Evolutionary conservation across 1,140 invertebrate genomes (phyloP), one percentile per base, ranked within the genome.

Genomic region (Sinonovacula constricta): DNA sequence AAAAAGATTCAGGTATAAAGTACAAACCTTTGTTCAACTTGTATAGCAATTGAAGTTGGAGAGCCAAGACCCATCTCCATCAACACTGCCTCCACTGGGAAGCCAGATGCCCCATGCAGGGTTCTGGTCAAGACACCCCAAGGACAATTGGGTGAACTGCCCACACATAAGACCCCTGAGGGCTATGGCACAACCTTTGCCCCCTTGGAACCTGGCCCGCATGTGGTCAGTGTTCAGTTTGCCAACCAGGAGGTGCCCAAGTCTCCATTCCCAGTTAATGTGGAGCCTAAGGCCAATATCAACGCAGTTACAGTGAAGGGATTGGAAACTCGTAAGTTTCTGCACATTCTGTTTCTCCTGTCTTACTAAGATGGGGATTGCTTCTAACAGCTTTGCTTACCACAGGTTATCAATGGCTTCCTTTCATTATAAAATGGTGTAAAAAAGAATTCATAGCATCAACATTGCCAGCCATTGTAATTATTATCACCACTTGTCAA

Each of bases 241-340:
- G 88, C 81, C 39, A 86, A 83, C 12, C 51, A 77, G 10, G 79
- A 83, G n/a, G 84, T 91, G 1, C 88, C 87, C 15, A 81, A 88
- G 26, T 89, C 86, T 60, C 90, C 90, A 31, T 90, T 88, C 71
- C 80, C 75, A 15, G 87, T 89, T 33, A 83, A 94, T 63, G 95
- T 97, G 28, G 70, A 88, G 14, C 94, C 95, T 5, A 93, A 93
- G 81, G 81, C 79, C 4, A 82, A 84, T 57, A 36, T 71, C 15
- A 71, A 79, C 15, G 70, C 68, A 2, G 80, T 83, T 49, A 87
- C 88, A 71, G 95, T 96, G 0, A 92, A 93, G 80, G 95, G 94
- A 0, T 93, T 98, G 14, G 95, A 97, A 88, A 94, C 94, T 86
- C 96, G 96, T 97, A 94, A 96, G 96, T 95, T 60, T n/a, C 26